Conservation (phyloP, 2,113 vertebrate species). For the Axis porcinus region DNA sequence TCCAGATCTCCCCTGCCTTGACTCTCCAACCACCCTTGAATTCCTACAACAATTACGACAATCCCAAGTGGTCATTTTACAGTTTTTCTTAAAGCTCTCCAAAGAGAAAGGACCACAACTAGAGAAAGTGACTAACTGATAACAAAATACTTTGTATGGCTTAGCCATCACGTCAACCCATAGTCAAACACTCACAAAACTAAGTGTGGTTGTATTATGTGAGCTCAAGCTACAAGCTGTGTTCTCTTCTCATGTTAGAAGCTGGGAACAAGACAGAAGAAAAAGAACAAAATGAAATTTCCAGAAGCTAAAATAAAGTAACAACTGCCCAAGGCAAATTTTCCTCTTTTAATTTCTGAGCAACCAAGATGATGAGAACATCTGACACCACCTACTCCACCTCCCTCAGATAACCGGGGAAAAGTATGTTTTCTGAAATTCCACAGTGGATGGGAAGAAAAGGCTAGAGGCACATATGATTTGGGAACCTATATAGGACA, state of each 20-base stretch:
- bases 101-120: neutral
- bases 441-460: neutral
- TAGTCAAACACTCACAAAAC: neutral
- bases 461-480: neutral
- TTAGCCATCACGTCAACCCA: neutral
- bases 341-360: slow-evolving; percentile 1
- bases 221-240: neutral
- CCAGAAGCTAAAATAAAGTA: neutral
- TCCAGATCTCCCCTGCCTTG: neutral
- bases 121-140: neutral
- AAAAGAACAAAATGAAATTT: slow-evolving; percentile 14
- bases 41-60: neutral
- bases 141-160: neutral
- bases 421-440: neutral
- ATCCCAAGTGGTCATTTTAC: neutral
- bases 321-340: neutral
- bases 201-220: neutral
- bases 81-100: neutral
- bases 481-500: neutral
- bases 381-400: slow-evolving; percentile 7
- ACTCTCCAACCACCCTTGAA: neutral
- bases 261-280: neutral
- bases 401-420: neutral
- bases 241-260: neutral
- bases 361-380: neutral